Conservation (phyloP, 2,888 invertebrate species). For the Philereme vetulata region DNA sequence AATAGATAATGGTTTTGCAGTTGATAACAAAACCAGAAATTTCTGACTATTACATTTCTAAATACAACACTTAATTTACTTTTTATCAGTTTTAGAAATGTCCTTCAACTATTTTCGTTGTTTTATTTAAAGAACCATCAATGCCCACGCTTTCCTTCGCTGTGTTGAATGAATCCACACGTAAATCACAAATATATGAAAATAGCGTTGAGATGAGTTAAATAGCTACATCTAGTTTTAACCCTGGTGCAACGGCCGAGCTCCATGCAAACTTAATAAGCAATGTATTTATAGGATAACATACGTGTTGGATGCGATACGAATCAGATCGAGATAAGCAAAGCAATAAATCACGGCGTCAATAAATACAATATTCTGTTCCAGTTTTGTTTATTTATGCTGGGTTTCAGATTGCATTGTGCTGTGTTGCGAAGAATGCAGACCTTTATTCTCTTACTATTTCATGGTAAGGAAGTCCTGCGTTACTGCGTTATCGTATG, state of each 20-base stretch:
- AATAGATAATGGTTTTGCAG: not conserved
- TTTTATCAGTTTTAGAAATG: too few relatives aligned
- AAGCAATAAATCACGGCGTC: slow-evolving; percentile 22
- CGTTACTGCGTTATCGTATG: too few relatives aligned
- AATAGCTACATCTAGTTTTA: not conserved
- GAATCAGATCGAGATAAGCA: slow-evolving; percentile 25
- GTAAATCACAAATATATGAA: not conserved
- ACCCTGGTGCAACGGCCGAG: slow-evolving; percentile 23
- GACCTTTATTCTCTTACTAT: too few relatives aligned
- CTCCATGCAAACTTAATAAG: slow-evolving; percentile 36
- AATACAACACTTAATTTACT: too few relatives aligned
- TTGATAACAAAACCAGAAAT: not conserved
- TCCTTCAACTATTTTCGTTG: not conserved
- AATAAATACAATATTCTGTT: slow-evolving; percentile 16
- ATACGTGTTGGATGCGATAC: slow-evolving; percentile 12
- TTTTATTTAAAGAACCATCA: not conserved
- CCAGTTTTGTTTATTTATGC: slow-evolving; percentile 4
- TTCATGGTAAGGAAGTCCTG: too few relatives aligned
- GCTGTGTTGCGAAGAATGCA: not conserved
- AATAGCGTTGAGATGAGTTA: not conserved
- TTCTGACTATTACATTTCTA: too few relatives aligned
- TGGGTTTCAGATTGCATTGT: slow-evolving; percentile 9
- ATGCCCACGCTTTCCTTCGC: not conserved
- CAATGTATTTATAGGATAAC: slow-evolving; percentile 34
- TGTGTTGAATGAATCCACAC: not conserved